Percentiles rank a stretch among this genome's conserved stretches.
phyloP scores from a whole-genome alignment of 2,113 vertebrate genomes.

The Epinephelus lanceolatus region DNA sequence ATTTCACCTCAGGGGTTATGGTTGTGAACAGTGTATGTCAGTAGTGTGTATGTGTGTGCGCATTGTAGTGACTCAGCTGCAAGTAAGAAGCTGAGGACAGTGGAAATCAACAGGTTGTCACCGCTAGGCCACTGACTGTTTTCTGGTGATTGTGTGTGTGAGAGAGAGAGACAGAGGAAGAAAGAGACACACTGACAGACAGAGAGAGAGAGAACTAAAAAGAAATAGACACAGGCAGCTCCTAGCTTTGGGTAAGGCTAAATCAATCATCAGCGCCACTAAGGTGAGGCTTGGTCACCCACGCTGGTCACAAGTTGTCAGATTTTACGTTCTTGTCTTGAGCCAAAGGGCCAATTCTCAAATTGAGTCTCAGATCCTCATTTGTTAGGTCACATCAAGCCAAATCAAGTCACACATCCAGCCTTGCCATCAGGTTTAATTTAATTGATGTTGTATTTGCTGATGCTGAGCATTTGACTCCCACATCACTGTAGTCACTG shows the following conservation, averaged over 20 bases:
- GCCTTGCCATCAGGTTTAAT: slow-evolving; percentile 18
- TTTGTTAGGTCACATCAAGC: slow-evolving; percentile 39
- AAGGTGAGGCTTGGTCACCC: slow-evolving; percentile 28
- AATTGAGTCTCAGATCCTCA: slow-evolving; percentile 7
- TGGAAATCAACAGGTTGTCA: slow-evolving; percentile 56
- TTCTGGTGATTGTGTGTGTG: slow-evolving; percentile 14
- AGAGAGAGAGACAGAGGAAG: background rate
- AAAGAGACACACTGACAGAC: too few relatives aligned
- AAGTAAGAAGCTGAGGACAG: slow-evolving; percentile 18
- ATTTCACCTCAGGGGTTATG: background rate
- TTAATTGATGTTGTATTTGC: background rate
- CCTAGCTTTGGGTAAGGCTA: slow-evolving; percentile 22
- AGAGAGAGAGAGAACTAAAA: background rate
- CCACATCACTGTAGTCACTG: background rate
- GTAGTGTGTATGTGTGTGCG: slow-evolving; percentile 1
- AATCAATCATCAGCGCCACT: slow-evolving; percentile 35
- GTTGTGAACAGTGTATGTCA: background rate
- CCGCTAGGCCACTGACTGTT: slow-evolving; percentile 10
- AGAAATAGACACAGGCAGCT: background rate
- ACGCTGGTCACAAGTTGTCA: slow-evolving; percentile 41
- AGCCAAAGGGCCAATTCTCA: slow-evolving; percentile 19
- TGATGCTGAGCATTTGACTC: background rate
- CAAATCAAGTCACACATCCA: slow-evolving; percentile 26
- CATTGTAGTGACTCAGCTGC: slow-evolving; percentile 37
- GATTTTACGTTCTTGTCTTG: slow-evolving; percentile 8